Evolutionary conservation across 2,797 vertebrate species (phyloP), one percentile per base, ranked within the genome.

Genomic region (Sitta carolinensis): DNA sequence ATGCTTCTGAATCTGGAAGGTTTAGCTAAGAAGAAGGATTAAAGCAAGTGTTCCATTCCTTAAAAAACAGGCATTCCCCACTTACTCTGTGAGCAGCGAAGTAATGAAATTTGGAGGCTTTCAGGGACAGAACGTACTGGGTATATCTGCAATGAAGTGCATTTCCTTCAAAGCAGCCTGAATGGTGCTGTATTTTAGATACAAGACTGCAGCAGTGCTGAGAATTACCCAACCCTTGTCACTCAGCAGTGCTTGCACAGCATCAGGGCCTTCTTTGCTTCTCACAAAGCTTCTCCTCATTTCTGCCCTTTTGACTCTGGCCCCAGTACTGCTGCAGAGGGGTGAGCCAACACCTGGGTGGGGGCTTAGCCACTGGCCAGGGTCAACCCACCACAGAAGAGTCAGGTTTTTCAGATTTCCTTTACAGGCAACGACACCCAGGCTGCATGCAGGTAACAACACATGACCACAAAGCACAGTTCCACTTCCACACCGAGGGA

Each of bases 321-420:
- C n/a, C 30, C 30, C 40, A 38, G 0, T 15, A 26, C 6, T 0
- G 0, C 22, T 51, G 40, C 1, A 66, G 40, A n/a, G 22, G 16
- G 69, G 20, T 8, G 16, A 78, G 36, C 10, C 17, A 89, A 52
- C 34, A 67, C 32, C 16, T 26, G 13, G 19, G 11, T 52, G 25
- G 58, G 6, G 7, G 22, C 43, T 92, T 20, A 69, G 43, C 32
- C 63, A 48, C 47, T 18, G 29, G 11, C 19, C 2, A 4, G 20
- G 7, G 26, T 27, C 16, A 72, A 40, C 7, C 17, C 47, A 79
- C 4, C 51, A 40, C 29, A 50, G 45, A 61, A 40, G 43, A 62
- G 34, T 52, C 52, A 63, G 27, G 10, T 23, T 51, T 9, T 47
- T 43, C 20, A 54, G 21, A 54, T 51, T 58, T 87, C 57, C 55